Conservation (phyloP, 2,113 vertebrate genomes). For the Varanus komodoensis region DNA sequence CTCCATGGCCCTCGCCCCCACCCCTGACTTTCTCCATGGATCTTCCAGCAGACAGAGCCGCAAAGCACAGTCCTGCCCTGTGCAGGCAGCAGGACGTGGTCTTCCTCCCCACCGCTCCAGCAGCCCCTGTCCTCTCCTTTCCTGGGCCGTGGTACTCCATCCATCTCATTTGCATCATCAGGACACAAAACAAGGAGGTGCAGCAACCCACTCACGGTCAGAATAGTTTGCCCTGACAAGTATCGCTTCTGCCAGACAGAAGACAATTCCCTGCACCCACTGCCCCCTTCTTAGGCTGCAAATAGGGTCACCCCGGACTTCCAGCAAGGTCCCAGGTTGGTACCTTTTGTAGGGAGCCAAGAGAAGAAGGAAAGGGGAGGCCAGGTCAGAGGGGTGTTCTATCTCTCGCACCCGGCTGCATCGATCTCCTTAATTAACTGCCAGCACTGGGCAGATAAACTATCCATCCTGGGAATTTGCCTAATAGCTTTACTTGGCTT, state of each 20-base stretch:
- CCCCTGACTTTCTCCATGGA: no score
- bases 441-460: background rate
- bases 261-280: background rate
- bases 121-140: background rate
- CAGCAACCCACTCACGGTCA: no score
- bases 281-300: no score
- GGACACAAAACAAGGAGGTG: background rate
- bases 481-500: slow-evolving; percentile 13
- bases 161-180: background rate
- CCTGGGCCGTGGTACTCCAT: background rate
- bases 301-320: background rate
- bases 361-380: no score
- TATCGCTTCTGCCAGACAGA: background rate
- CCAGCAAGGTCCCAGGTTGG: background rate
- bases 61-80: background rate
- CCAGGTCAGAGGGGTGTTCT: background rate
- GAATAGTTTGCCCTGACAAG: background rate
- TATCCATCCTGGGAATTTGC: background rate
- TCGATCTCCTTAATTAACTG: slow-evolving; percentile 3
- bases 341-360: background rate
- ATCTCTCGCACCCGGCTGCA: background rate
- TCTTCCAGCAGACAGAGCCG: no score
- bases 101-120: background rate
- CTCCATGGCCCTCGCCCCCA: no score
- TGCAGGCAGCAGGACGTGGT: background rate